Evolutionary conservation across 2,113 vertebrate genomes (phyloP).

Genomic region (Haliaeetus leucogaster): DNA sequence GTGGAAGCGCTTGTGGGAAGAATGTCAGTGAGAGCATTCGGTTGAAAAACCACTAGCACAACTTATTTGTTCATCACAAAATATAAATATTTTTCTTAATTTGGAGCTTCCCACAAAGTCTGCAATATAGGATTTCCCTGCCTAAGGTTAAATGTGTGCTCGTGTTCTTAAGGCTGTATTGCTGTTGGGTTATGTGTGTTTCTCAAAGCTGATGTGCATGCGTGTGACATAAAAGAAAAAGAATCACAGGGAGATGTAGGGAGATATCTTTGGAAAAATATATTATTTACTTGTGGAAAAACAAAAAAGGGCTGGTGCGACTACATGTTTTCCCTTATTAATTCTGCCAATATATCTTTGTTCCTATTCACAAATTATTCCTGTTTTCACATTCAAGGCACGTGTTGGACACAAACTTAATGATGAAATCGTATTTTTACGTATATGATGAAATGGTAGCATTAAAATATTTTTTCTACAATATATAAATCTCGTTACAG

Average conservation of each 20-base stretch:
- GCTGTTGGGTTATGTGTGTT: not conserved
- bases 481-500: accelerated
- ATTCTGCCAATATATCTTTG: not conserved
- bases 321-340: not conserved
- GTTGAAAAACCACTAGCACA: not conserved
- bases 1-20: not conserved
- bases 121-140: not conserved
- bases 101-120: not conserved
- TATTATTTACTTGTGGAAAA: not conserved
- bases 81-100: not conserved
- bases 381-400: not conserved
- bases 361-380: not conserved
- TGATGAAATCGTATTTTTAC: not conserved
- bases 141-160: not conserved
- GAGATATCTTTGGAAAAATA: not conserved
- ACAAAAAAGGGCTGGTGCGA: not conserved
- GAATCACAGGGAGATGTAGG: not conserved
- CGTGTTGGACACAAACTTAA: not conserved
- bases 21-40: not conserved
- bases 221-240: not conserved
- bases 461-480: not conserved
- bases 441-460: not conserved
- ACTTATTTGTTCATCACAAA: not conserved
- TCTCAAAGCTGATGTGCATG: not conserved
- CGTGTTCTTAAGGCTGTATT: accelerated